Conservation (phyloP, 1,140 invertebrate species). For the Drosophila triauraria region DNA sequence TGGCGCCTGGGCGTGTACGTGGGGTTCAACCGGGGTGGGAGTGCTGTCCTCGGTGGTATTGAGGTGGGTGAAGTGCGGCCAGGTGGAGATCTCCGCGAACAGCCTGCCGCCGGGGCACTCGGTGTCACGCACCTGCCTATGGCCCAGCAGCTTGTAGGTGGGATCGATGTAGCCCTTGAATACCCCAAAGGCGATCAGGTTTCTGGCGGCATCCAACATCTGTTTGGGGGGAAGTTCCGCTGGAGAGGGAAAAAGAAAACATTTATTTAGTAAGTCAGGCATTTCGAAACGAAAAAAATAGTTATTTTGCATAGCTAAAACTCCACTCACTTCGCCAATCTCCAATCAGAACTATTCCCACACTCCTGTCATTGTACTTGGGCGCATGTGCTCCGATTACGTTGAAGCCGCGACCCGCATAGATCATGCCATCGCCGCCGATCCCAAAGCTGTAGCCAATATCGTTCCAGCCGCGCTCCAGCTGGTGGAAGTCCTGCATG, state of each 20-base stretch:
- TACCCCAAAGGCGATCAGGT: constrained; percentile 88
- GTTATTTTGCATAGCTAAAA: not conserved
- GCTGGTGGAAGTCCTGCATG: constrained; percentile 88
- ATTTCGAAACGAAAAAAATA: not conserved
- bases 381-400: constrained; percentile 90
- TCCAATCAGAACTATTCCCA: constrained; percentile 91
- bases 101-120: constrained; percentile 89
- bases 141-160: constrained; percentile 89
- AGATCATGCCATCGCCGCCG: constrained; percentile 91
- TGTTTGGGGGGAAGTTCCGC: constrained; percentile 86
- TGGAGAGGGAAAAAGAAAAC: constrained; percentile 66
- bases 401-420: constrained; percentile 91
- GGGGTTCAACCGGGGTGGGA: constrained; percentile 10
- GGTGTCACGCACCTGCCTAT: constrained; percentile 89
- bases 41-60: constrained; percentile 24
- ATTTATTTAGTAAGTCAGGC: not conserved
- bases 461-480: constrained; percentile 89
- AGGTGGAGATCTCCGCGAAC: constrained; percentile 88
- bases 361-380: constrained; percentile 89
- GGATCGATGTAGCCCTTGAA: constrained; percentile 86
- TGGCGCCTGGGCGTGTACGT: constrained; percentile 1
- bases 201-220: constrained; percentile 87
- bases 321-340: constrained; percentile 87
- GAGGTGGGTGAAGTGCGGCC: constrained; percentile 87
- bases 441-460: constrained; percentile 92